Base-by-base conservation (phyloP, 92 coral and sea anemone genomes). In the Epizoanthus fatuus region DNA sequence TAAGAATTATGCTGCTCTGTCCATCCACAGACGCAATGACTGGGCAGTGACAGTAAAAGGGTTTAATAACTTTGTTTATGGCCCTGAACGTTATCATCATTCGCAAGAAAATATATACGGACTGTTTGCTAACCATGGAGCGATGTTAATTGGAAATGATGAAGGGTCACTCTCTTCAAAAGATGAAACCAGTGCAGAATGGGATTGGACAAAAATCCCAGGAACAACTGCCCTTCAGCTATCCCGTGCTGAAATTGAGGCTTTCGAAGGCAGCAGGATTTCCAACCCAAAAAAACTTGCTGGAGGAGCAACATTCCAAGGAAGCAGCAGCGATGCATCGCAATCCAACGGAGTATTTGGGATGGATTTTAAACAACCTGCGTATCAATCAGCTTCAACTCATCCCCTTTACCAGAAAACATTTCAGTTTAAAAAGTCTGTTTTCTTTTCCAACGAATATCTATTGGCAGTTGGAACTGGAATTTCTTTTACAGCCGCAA, bases 1-100 rank as follows among this genome's bases (percentile, higher is more conserved):
- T 40, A 79, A 79, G 38, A 51, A 79, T 15, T 79, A 44, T 12
- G 84, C 77, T 13, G 69, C 84, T 7, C 0, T 79, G 45, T 44
- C 71, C 0, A 62, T 79, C 16, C 84, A 79, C 35, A 78, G 84
- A 51, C 84, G 84, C 10, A n/a, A 35, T 60, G 54, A 79, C 11
- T 79, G 84, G 74, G 75, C 53, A 79, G 84, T 79, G 3, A 63
- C 84, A 1, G 84, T 62, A 15, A 79, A 79, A 37, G 84, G 84
- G 7, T 79, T 81, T 29, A 64, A 69, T 22, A 67, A 53, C 6
- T 81, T 47, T 69, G 80, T 81, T 22, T 69, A 5, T 29, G 79
- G 42, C 45, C 74, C 74, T n/a, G 87, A 82, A 55, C 53, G 69
- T 0, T 53, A 44, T 0, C 25, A 14, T 14, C 49, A 44, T 5